These are phyloP conservation scores for Lochmaea capreae DNA, from an alignment of 2,888 invertebrate genomes.

Conservation along the genomic window DNA sequence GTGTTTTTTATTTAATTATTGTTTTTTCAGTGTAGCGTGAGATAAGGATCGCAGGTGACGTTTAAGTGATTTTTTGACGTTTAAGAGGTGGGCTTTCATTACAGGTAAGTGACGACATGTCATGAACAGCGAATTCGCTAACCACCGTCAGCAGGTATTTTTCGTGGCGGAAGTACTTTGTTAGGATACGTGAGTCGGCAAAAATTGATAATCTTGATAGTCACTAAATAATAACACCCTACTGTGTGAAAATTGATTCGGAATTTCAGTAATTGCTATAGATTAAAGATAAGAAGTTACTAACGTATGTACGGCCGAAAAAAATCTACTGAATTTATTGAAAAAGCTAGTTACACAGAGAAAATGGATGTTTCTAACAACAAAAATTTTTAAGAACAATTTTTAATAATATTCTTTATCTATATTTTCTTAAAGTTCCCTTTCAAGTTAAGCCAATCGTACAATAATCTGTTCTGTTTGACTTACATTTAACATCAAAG, in stretches of 20 bases:
- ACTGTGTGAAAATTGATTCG: neutral
- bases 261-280: neutral
- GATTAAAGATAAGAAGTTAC: neutral
- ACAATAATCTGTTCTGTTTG: neutral
- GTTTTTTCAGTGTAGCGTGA: conserved; percentile 57
- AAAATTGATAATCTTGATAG: neutral
- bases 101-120: conserved; percentile 35
- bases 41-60: conserved; percentile 51
- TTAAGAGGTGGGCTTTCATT: conserved; percentile 21
- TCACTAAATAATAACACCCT: neutral
- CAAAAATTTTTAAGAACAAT: neutral
- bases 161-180: neutral
- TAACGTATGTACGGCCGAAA: neutral
- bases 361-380: neutral
- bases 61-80: conserved; percentile 31
- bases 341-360: neutral
- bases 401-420: neutral
- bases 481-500: conserved; percentile 1
- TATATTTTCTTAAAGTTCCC: neutral
- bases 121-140: neutral
- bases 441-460: neutral
- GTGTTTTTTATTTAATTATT: conserved; percentile 58
- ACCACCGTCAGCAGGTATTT: conserved; percentile 10
- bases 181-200: neutral
- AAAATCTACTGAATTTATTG: neutral